Base-by-base conservation (phyloP, 1,140 invertebrate genomes). In the Drosophila pandora region DNA sequence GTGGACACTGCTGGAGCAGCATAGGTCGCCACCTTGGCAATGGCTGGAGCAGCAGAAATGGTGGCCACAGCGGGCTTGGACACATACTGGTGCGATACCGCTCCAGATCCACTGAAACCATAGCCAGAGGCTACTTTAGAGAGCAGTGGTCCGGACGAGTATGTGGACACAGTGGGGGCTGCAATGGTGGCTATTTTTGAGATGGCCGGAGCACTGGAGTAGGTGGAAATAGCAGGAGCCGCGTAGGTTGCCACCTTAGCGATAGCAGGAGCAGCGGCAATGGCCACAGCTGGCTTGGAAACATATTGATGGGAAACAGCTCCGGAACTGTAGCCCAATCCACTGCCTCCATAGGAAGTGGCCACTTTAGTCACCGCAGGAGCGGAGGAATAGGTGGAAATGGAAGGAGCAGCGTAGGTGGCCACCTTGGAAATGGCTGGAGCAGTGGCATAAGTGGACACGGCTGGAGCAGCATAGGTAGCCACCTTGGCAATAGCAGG, bases 281-380 rank as follows among this genome's bases (percentile, higher is more conserved):
- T 43, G 13, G 41, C 52, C 28, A 82, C 64, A 2, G 77, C 54
- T 6, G 77, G 80, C 34, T 78, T 78, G 7, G 73, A 83, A 0
- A 78, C 71, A 34, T 82, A 81, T 28, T 79, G 80, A 61, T 90
- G 79, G 7, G 70, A 81, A 17, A 82, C 39, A 3, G 72, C 75
- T 9, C 85, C 82, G 0, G 52, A 69, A 9, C 52, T 77, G 28
- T 32, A 73, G 30, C 25, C 47, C 6, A 39, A 67, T 0, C 50
- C 79, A 28, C 30, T 75, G 28, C 17, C 47, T n/a, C 45, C 62
- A 39, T 76, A 69, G 10, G 75, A 53, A 12, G 52, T 64, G 30
- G 76, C 52, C 2, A 78, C 21, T 23, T 85, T 83, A 32, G 73
- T 12, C n/a, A 89, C 28, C 17, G 21, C 43, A 9, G 43, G 21